Conservation (phyloP, 2,888 invertebrate genomes). For the Gari tellinella region DNA sequence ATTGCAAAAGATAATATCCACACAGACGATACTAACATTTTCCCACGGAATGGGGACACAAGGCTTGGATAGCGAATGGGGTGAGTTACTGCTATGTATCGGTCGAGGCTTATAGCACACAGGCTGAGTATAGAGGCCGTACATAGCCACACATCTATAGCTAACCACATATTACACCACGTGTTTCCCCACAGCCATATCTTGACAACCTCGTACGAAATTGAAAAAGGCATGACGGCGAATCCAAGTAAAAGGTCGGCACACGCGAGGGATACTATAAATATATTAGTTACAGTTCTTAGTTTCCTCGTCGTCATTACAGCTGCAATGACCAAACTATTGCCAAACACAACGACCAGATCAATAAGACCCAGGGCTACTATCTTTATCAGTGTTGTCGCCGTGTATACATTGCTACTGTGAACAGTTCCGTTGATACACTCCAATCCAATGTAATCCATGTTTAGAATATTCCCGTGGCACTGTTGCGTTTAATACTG, state of each 20-base stretch:
- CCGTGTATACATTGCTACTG: conserved; percentile 9
- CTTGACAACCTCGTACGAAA: conserved; percentile 97
- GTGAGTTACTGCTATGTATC: conserved; percentile 89
- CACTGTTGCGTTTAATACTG: too few relatives aligned
- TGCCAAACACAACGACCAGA: conserved; percentile 94
- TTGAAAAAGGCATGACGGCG: conserved; percentile 99
- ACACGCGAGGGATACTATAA: conserved; percentile 96
- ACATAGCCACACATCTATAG: conserved; percentile 99
- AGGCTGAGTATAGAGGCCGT: conserved; percentile 99
- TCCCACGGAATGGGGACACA: conserved; percentile 82
- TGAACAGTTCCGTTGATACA: conserved; percentile 31
- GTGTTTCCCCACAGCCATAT: conserved; percentile 98
- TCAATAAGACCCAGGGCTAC: conserved; percentile 51
- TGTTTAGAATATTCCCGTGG: conserved; percentile 8
- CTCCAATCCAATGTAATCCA: conserved; percentile 24
- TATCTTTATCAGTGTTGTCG: conserved; percentile 35
- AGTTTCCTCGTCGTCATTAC: conserved; percentile 94
- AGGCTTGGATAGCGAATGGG: conserved; percentile 87
- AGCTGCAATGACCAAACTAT: conserved; percentile 96
- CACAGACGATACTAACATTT: conserved; percentile 92
- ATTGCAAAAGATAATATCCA: conserved; percentile 97
- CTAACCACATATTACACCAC: conserved; percentile 99
- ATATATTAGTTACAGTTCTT: conserved; percentile 95
- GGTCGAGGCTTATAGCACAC: conserved; percentile 98
- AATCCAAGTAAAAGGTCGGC: conserved; percentile 98